These are phyloP conservation scores for Seira sanloemensis DNA, from an alignment of 2,888 invertebrate species.

Conservation along the genomic window DNA sequence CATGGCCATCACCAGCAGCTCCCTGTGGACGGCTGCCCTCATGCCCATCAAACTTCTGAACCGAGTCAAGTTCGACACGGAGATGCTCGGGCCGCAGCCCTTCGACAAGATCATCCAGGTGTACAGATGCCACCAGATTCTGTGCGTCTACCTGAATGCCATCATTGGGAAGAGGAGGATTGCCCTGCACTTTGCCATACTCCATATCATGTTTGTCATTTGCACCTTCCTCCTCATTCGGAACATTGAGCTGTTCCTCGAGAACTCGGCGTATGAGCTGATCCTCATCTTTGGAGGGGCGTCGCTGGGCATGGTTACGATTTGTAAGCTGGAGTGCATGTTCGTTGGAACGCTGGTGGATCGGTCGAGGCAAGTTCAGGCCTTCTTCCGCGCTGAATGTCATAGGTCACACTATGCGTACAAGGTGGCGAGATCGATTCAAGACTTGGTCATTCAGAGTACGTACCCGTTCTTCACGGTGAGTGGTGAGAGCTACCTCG, in stretches of 20 bases:
- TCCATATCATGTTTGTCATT: conserved; percentile 6
- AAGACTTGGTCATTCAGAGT: not conserved
- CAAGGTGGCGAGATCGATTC: conserved; percentile 23
- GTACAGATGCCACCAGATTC: conserved; percentile 16
- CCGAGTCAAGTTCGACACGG: not conserved
- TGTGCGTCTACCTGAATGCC: conserved; percentile 1
- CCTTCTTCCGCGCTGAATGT: not conserved
- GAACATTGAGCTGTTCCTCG: not conserved
- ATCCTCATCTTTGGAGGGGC: not conserved
- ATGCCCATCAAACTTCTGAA: not conserved
- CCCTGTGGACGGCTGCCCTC: not conserved
- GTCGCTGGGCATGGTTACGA: not conserved
- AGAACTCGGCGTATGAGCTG: not conserved
- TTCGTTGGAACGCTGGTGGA: not conserved
- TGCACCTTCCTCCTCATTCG: conserved; percentile 1
- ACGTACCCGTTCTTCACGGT: conserved; percentile 33
- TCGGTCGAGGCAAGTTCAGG: not conserved
- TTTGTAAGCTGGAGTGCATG: conserved; percentile 7
- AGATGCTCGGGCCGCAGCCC: not conserved
- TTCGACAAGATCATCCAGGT: not conserved
- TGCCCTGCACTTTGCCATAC: conserved; percentile 6
- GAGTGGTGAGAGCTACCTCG: not conserved
- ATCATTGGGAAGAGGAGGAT: not conserved
- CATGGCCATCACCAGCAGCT: not conserved
- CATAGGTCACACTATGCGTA: not conserved